Conservation (phyloP, 2,888 invertebrate genomes). For the Heliconius erato region DNA sequence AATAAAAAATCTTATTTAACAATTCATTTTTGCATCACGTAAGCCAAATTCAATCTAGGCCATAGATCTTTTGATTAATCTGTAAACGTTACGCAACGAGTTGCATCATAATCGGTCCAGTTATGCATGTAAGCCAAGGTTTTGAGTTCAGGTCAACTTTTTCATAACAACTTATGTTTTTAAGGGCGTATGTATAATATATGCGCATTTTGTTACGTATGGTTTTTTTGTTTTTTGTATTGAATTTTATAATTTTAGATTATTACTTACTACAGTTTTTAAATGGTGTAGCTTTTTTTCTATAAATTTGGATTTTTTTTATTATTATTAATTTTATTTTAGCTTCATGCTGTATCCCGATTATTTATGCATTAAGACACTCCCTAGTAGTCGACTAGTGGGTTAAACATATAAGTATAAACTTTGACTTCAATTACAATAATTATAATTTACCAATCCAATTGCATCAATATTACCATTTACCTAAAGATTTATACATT, state of each 20-base stretch:
- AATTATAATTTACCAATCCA: constrained; percentile 38
- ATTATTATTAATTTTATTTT: no score
- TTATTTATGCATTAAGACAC: no score
- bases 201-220: neutral
- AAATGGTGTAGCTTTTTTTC: no score
- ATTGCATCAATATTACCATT: constrained; percentile 49
- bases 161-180: constrained; percentile 51
- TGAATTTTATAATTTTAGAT: neutral
- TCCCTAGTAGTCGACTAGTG: no score
- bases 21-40: constrained; percentile 46
- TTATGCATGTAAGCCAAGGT: constrained; percentile 61
- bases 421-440: constrained; percentile 12
- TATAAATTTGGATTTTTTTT: no score
- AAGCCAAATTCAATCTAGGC: constrained; percentile 53
- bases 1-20: constrained; percentile 32
- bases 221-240: neutral
- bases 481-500: constrained; percentile 55
- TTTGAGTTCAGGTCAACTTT: constrained; percentile 58
- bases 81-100: constrained; percentile 57
- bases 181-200: constrained; percentile 34
- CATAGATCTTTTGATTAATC: constrained; percentile 59
- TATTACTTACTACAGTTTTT: neutral
- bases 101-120: constrained; percentile 59
- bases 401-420: no score
- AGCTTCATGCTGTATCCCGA: no score